Percentiles rank a stretch among this genome's conserved stretches.
Conservation (phyloP, 2,797 vertebrate species). For the Oreochromis mossambicus region DNA sequence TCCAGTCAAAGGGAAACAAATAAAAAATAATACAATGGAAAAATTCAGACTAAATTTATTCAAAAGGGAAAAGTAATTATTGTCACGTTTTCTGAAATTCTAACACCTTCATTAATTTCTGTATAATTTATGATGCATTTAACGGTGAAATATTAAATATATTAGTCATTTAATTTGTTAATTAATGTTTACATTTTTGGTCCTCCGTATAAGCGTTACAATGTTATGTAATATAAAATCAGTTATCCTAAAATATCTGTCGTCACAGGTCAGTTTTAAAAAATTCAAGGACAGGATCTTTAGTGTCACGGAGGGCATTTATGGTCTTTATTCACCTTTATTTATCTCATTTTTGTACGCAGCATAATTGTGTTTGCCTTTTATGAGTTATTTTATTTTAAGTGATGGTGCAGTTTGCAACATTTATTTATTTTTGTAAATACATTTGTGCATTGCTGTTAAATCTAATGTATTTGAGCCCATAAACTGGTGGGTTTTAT, state of each 20-base stretch:
- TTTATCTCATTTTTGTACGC: not conserved
- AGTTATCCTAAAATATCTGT: not conserved
- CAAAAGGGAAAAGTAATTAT: fast-evolving
- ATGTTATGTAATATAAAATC: fast-evolving
- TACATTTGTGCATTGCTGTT: not conserved
- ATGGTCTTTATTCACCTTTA: not conserved
- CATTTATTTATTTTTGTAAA: not conserved
- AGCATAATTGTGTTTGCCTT: not conserved
- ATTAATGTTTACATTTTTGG: not conserved
- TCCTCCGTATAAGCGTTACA: fast-evolving
- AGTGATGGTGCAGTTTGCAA: not conserved
- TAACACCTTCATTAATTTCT: fast-evolving
- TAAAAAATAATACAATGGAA: not conserved
- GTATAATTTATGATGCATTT: too few species aligned
- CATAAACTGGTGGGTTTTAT: not conserved
- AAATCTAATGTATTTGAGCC: not conserved
- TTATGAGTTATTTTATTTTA: not conserved
- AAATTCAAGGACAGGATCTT: fast-evolving
- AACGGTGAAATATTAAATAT: not conserved
- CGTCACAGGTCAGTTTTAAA: not conserved
- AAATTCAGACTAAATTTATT: not conserved
- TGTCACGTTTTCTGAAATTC: not conserved
- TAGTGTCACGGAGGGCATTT: fast-evolving
- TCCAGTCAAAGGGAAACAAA: not conserved
- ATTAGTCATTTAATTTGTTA: not conserved